Base-by-base conservation (phyloP, 2,888 invertebrate genomes). In the Plemyria rubiginata region DNA sequence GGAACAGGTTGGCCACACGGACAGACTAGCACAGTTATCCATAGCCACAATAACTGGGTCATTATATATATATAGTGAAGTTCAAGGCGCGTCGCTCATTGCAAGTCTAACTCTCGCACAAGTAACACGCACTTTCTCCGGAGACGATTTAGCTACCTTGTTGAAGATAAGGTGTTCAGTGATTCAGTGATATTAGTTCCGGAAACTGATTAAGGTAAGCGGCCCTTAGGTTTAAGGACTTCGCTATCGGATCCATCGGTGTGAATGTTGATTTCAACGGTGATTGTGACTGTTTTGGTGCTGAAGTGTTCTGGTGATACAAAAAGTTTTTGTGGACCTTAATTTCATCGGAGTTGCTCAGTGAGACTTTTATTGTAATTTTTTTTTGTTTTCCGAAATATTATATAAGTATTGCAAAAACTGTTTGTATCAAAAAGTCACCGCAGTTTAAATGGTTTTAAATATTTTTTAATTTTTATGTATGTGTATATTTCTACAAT, bases 51-150 rank as follows among this genome's bases (percentile, higher is more conserved):
- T 87, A 96, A 94, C 95, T 96, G 94, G 96, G 96, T 96, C 96
- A 96, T 90, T 90, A 91, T 96, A 96, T 96, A 96, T 96, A 96
- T 95, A 96, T 94, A 94, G 93, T 93, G 95, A 96, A 96, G 96
- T 96, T 96, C 96, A 96, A 96, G 96, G 95, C 95, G 94, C 94
- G 92, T 93, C 93, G 91, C 93, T 93, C 94, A 94, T 93, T 90
- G 90, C 90, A 86, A 90, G 90, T 89, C 79, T 81, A 84, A 89
- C 90, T 86, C 86, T 84, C 90, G 85, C 81, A 82, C 84, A 76
- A 82, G 82, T 80, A 81, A 81, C 88, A 92, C 91, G 90, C 87
- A 90, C 92, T 92, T 92, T 92, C 92, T 81, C 90, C 87, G 75
- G 87, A 86, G 86, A 85, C 80, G 70, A 72, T 57, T 72, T 72